phyloP scores from a whole-genome alignment of 2,888 invertebrate genomes.

The Druceiella hillmani region DNA sequence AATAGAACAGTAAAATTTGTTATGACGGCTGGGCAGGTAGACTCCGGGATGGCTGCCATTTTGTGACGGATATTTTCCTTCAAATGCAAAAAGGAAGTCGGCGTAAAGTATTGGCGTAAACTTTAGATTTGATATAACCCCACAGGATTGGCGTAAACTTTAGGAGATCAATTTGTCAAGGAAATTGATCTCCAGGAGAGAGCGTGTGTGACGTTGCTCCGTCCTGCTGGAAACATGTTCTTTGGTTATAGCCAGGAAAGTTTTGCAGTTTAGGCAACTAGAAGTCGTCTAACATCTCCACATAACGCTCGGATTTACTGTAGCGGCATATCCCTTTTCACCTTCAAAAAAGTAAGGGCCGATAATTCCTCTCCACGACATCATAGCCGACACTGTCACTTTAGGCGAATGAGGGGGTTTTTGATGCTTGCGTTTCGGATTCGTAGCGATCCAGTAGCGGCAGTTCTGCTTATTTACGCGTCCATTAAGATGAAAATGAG shows the following conservation, averaged over 20 bases:
- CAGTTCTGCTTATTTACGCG: conserved; percentile 15
- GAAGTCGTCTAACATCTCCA: conserved; percentile 15
- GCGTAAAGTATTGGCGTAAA: too few relatives aligned
- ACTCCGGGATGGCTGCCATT: too few relatives aligned
- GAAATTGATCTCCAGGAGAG: too few relatives aligned
- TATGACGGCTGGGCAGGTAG: too few relatives aligned
- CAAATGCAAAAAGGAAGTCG: too few relatives aligned
- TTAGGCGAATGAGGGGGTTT: conserved; percentile 15
- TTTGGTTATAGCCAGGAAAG: conserved; percentile 13
- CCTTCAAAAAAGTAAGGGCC: conserved; percentile 21
- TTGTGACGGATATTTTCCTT: too few relatives aligned
- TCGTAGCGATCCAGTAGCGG: conserved; percentile 15
- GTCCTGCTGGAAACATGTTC: conserved; percentile 18
- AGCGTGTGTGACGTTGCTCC: conserved; percentile 14
- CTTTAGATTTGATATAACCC: too few relatives aligned
- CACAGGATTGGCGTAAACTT: too few relatives aligned
- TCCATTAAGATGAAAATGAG: conserved; percentile 14
- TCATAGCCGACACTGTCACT: conserved; percentile 19
- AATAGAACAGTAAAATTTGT: too few relatives aligned
- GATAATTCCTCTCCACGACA: conserved; percentile 18
- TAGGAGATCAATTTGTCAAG: too few relatives aligned
- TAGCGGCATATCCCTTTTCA: conserved; percentile 11
- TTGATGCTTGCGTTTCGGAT: conserved; percentile 16
- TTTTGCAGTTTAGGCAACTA: conserved; percentile 11
- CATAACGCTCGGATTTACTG: conserved; percentile 17